Base-by-base conservation (phyloP, 2,113 vertebrate genomes). In the Bothrops jararaca region DNA sequence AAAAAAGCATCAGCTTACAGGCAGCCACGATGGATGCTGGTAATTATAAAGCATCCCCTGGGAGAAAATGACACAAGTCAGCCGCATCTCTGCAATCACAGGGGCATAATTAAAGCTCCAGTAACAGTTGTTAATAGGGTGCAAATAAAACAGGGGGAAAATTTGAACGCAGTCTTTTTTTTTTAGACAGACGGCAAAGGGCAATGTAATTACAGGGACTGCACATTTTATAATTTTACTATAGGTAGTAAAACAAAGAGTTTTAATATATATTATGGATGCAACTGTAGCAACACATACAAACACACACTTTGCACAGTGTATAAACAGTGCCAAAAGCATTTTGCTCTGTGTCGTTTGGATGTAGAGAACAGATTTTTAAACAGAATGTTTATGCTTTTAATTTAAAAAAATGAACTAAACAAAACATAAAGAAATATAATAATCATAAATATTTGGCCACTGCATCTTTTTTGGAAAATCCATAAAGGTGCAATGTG, bases 51-150 rank as follows among this genome's bases (percentile, higher is more conserved):
- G 97, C 97, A 97, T 99, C 99, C 99, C 99, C 98, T 97, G 98
- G 98, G 99, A 99, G 97, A 98, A 98, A 98, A 98, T 98, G 99
- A 99, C 99, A 99, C 97, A 98, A 98, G 98, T 98, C 98, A 98
- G 98, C 98, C 98, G 98, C 98, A 99, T 98, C 98, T 97, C 97
- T 96, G 96, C 97, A 98, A 99, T 99, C 99, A 98, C 98, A 98
- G 97, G 98, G 98, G 98, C 98, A 97, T 99, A 99, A 99, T 99
- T 99, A 99, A 99, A 99, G 98, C 98, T 97, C 98, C 98, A 98
- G 98, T 98, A 99, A 99, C 99, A 98, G 98, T 99, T 99, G 98
- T 99, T 99, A 99, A 99, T 99, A 98, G 98, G 98, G 98, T 98
- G 98, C 98, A 98, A 98, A 98, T 99, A 98, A 99, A 99, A 98